Percentiles rank a stretch among this genome's conserved stretches.
Conservation (phyloP, 2,113 vertebrate species). For the Forbesichthys agassizii region DNA sequence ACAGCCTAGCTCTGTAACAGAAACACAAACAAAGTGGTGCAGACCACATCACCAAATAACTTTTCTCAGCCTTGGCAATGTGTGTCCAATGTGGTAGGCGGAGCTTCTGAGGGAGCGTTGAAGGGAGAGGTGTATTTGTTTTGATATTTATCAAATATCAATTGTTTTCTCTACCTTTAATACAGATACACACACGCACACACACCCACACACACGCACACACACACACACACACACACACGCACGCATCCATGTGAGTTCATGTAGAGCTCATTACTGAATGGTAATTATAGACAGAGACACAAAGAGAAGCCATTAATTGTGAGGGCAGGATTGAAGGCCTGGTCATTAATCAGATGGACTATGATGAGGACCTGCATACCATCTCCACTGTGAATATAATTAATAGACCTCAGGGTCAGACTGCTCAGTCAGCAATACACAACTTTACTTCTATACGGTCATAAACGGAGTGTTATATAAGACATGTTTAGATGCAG, state of each 20-base stretch:
- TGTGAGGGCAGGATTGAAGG: conserved; percentile 63
- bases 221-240: conserved; percentile 9
- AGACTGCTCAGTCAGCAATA: conserved; percentile 43
- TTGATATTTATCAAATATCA: too few species aligned
- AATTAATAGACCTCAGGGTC: conserved; percentile 63
- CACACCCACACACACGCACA: conserved; percentile 10
- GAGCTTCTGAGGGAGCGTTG: too few species aligned
- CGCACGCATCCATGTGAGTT: conserved; percentile 11
- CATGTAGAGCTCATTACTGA: conserved; percentile 65
- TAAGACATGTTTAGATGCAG: background rate
- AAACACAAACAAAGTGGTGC: too few species aligned
- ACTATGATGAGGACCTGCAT: conserved; percentile 65
- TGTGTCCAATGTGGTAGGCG: too few species aligned
- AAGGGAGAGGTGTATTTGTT: too few species aligned
- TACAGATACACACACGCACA: background rate
- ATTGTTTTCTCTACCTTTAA: background rate
- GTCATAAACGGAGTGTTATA: conserved; percentile 5
- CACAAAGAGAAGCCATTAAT: conserved; percentile 58
- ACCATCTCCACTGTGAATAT: conserved; percentile 36
- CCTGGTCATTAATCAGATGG: conserved; percentile 68
- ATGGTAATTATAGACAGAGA: conserved; percentile 73
- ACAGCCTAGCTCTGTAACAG: too few species aligned
- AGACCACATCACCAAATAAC: too few species aligned
- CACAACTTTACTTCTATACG: conserved; percentile 34
- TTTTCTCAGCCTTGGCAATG: too few species aligned